A percentile compares a stretch with the other conserved stretches of the same genome.
These are phyloP conservation scores for Triplophysa dalaica DNA, from an alignment of 2,113 vertebrate species.

Conservation along the genomic window DNA sequence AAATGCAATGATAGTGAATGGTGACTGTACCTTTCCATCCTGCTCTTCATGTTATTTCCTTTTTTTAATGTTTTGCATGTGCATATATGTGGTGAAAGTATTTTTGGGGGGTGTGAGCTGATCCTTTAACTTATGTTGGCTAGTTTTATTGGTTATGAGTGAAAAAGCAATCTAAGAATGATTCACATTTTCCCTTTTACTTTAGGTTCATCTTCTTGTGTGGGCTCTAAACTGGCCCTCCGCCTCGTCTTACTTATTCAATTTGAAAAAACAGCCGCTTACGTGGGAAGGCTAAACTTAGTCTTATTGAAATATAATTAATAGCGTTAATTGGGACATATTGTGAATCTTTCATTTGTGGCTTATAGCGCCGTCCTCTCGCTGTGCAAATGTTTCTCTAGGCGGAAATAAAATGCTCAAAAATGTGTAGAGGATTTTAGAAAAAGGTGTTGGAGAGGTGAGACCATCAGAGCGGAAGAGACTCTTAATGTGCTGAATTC, in stretches of 20 bases:
- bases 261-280: slow-evolving; percentile 17
- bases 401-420: not conserved
- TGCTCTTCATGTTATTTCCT: too few relatives aligned
- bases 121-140: too few relatives aligned
- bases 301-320: not conserved
- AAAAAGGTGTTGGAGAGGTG: not conserved
- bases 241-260: slow-evolving; percentile 22
- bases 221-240: slow-evolving; percentile 28
- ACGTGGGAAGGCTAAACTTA: slow-evolving; percentile 16
- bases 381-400: not conserved
- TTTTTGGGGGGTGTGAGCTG: too few relatives aligned
- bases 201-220: not conserved
- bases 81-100: too few relatives aligned
- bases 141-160: too few relatives aligned
- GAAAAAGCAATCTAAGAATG: too few relatives aligned
- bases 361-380: not conserved
- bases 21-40: too few relatives aligned
- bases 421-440: not conserved
- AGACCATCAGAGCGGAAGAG: not conserved
- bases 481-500: not conserved
- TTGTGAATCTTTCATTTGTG: slow-evolving; percentile 8
- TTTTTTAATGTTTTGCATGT: too few relatives aligned
- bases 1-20: too few relatives aligned
- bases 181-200: too few relatives aligned
- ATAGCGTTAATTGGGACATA: slow-evolving; percentile 20